Evolutionary conservation across 2,113 vertebrate species (phyloP).

Genomic region (Platysteira castanea): DNA sequence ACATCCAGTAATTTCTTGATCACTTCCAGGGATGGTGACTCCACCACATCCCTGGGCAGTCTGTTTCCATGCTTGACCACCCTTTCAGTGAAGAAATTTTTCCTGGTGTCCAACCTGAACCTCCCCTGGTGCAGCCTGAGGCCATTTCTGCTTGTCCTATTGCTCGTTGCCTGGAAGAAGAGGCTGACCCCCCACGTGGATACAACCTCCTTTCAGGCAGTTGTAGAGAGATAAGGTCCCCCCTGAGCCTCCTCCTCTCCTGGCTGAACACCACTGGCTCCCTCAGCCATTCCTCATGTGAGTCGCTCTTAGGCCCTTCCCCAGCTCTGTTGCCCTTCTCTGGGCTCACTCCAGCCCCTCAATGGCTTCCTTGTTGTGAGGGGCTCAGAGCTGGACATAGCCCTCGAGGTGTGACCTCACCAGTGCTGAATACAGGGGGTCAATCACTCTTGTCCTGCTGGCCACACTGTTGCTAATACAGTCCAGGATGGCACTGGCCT

Average conservation of each 20-base stretch:
- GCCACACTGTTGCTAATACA: neutral
- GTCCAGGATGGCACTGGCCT: neutral
- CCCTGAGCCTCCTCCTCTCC: neutral
- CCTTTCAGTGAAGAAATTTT: neutral
- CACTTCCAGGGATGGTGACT: neutral
- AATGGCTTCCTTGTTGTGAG: neutral
- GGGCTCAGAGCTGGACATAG: neutral
- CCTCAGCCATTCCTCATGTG: neutral
- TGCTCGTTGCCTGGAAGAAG: neutral
- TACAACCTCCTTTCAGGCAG: neutral
- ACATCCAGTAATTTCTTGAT: neutral
- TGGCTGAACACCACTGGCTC: neutral
- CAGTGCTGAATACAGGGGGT: neutral
- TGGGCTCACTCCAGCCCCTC: rapidly evolving
- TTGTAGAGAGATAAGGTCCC: neutral
- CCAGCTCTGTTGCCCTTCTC: neutral
- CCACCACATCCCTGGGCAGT: neutral
- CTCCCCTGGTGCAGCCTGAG: neutral
- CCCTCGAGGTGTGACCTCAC: too few species aligned
- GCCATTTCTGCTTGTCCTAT: neutral
- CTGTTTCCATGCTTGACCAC: neutral
- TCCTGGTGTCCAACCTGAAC: neutral
- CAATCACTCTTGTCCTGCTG: neutral
- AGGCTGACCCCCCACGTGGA: neutral
- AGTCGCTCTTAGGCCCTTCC: neutral